Evolutionary conservation across 2,888 invertebrate genomes (phyloP).

Genomic region (Pegoplata infirma): DNA sequence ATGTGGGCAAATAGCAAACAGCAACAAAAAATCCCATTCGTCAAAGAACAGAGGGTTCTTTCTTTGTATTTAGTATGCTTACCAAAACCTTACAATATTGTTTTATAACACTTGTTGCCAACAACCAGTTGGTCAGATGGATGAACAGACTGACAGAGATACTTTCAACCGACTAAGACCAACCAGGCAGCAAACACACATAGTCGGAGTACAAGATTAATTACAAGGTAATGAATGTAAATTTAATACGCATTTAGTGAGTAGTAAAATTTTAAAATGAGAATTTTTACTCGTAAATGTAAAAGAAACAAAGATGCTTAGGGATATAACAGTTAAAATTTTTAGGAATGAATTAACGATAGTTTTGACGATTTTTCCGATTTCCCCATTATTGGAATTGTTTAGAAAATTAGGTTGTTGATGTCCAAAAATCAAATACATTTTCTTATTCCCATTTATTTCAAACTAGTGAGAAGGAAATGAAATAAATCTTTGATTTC

Average conservation of each 20-base stretch:
- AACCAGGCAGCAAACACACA: neutral
- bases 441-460: too few species aligned
- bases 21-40: conserved; percentile 33
- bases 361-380: too few species aligned
- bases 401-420: too few species aligned
- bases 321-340: too few species aligned
- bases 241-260: conserved; percentile 69
- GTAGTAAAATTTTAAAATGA: conserved; percentile 37
- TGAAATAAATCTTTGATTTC: too few species aligned
- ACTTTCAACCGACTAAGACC: conserved; percentile 16
- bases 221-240: conserved; percentile 76
- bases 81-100: conserved; percentile 17
- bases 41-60: conserved; percentile 33
- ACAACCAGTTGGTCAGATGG: neutral
- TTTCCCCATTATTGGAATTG: too few species aligned
- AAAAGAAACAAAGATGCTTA: neutral
- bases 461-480: too few species aligned
- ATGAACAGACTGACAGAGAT: conserved; percentile 16
- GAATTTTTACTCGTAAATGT: neutral
- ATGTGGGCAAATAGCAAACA: conserved; percentile 40
- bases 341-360: too few species aligned
- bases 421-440: too few species aligned
- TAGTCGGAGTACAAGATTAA: conserved; percentile 69
- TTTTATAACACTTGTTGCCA: conserved; percentile 35
- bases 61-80: conserved; percentile 16